Conservation (phyloP, 2,888 invertebrate species). For the Chrysopilus asiliformis region DNA sequence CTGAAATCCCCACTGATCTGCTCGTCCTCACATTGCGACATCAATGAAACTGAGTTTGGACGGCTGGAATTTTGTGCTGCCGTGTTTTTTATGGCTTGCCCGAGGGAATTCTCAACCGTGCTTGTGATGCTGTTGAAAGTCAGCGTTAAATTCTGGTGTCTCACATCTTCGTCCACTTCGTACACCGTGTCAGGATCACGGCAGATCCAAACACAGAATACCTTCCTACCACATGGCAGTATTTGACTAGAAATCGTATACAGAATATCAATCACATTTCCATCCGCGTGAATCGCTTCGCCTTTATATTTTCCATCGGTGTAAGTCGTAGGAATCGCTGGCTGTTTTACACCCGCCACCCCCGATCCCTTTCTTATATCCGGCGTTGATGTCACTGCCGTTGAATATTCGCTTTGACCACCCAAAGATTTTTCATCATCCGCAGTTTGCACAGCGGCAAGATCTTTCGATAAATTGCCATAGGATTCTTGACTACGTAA, state of each 20-base stretch:
- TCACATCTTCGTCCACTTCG: constrained; percentile 17
- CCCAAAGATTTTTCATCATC: neutral
- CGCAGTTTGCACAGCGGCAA: neutral
- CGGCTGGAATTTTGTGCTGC: constrained; percentile 30
- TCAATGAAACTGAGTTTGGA: constrained; percentile 42
- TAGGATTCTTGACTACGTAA: constrained; percentile 2
- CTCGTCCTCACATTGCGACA: constrained; percentile 42
- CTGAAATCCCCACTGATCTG: constrained; percentile 43
- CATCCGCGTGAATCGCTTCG: constrained; percentile 22
- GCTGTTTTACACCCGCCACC: constrained; percentile 6
- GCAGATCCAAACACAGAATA: constrained; percentile 51
- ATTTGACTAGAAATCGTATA: constrained; percentile 44
- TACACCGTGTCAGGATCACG: constrained; percentile 33
- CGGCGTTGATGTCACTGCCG: constrained; percentile 15
- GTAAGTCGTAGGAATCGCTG: constrained; percentile 12
- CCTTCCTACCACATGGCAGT: constrained; percentile 38
- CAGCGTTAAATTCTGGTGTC: constrained; percentile 31
- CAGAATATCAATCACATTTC: constrained; percentile 21
- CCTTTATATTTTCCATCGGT: constrained; percentile 22
- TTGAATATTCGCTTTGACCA: constrained; percentile 1
- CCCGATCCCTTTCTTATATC: constrained; percentile 10
- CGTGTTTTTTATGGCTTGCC: constrained; percentile 23
- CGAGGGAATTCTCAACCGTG: constrained; percentile 31
- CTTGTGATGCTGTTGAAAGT: constrained; percentile 36
- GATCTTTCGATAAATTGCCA: neutral